Base-by-base conservation (phyloP, 1,140 invertebrate genomes). In the Drosophila leontia region DNA sequence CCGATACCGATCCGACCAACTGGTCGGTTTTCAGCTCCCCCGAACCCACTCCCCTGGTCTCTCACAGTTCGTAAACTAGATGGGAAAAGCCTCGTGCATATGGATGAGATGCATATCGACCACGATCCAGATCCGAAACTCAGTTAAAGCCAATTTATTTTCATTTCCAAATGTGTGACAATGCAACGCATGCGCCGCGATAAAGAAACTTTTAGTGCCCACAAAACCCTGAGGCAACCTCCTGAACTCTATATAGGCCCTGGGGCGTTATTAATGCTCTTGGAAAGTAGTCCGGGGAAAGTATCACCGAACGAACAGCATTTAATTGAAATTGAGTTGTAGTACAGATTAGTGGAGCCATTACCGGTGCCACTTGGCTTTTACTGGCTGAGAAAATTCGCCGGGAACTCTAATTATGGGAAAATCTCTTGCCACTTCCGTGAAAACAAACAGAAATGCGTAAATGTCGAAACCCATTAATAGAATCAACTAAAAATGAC, bases 161-260 rank as follows among this genome's bases (percentile, higher is more conserved):
- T 90, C 67, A 90, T 90, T 90, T 84, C 41, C 78, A 79, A 90
- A 90, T 82, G 85, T 90, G 85, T 90, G 85, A 90, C 85, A 90
- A 90, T 82, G 75, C 80, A 69, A 88, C 84, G 84, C 84, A 87
- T 88, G 80, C 69, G 53, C 41, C 72, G 45, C 64, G 84, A 90
- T 88, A 84, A 84, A 80, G 48, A 63, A 79, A 68, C 68, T 70
- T 72, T 71, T 47, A 57, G 48, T 56, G 34, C 17, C 51, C 17
- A 19, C 51, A 53, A 35, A 37, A 3, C 47, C 9, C 11, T 11
- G 2, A 37, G 62, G 6, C 9, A 39, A 53, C 26, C 64, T 53
- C 9, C 29, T 37, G 35, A 75, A 19, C 17, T 19, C 17, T 17
- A 53, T 35, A 17, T 34, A 13, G 32, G 7, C 34, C n/a, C 37